Base-by-base conservation (phyloP, 35 echinoderm and acorn worm genomes). In the Lytechinus pictus region DNA sequence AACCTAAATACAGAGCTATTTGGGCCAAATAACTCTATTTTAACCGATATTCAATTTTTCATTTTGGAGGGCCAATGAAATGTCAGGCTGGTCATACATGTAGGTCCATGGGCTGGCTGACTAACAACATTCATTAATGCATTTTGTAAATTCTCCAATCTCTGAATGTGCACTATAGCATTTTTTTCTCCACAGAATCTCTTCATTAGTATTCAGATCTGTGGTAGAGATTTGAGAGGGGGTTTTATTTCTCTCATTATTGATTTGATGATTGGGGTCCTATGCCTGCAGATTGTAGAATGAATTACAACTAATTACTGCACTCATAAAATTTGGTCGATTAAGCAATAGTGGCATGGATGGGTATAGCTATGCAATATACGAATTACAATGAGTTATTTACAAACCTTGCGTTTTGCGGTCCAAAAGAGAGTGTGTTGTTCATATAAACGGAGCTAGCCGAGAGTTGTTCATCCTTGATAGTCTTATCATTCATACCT, bases 371-470 rank as follows among this genome's bases (percentile, higher is more conserved):
- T 3, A 8, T 3, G 12, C 8, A 4, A 58, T 10, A 58, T 58
- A 58, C 33, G 33, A 44, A 44, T 44, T 13, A 58, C 10, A 60
- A 60, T 12, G 4, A 60, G 4, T 12, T 28, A 28, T 44, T 52
- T 21, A 93, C 95, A 91, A 94, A 99, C 98, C 98, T 99, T 89
- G 95, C 97, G 96, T 99, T 97, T 86, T 99, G 97, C 9, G 98
- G 97, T 86, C 98, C 98, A 91, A 94, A 97, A 29, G 95, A 87
- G 12, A 97, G 86, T 6, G 61, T 71, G 94, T 99, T 94, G 93
- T 97, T 94, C 79, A 55, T 13, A 54, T 99, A 97, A 3, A 97
- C 92, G 27, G 98, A 99, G 93, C 98, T 99, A 0, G 98, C 98
- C 21, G 89, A 57, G 6, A 99, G 55, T 87, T 99, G 98, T 89